Base-by-base conservation (phyloP, 1,140 invertebrate species). In the Diploscapter pachys region DNA sequence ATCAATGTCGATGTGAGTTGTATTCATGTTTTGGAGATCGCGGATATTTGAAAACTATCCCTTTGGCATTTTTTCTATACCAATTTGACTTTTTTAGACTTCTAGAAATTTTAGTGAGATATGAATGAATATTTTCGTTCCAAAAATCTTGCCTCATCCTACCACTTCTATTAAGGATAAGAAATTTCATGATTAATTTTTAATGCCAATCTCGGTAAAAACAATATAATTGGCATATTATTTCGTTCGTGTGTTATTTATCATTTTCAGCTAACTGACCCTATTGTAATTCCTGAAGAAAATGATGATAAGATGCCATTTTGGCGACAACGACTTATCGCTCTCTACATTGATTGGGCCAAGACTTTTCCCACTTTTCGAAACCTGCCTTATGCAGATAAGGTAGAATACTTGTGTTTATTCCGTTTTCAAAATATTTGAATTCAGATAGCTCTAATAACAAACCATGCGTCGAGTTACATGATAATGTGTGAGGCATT, bases 401-500 rank as follows among this genome's bases (percentile, higher is more conserved):
- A 85, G 67, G 81, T 82, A 65, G 67, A 53, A 50, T 75, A 11
- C n/a, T 3, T 72, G 11, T 4, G 6, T 6, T 5, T 54, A 70
- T 72, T 31, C 31, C 73, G 13, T 66, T 3, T 63, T 57, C 5
- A 50, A 2, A 11, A 13, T 70, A 11, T 82, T 31, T 31, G 31
- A 31, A 31, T 31, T 63, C 61, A 80, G 82, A 75, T 84, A 64
- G 83, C 83, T 11, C 74, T 85, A 67, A 86, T 85, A 31, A 85
- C 79, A 11, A 85, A 85, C 72, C 83, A 85, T 69, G 83, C 83
- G 0, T 80, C 73, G 11, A 81, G 79, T n/a, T 85, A 82, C 71
- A 83, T 85, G 82, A 85, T 85, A 6, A 85, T 85, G 84, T 85
- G 84, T 73, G 83, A 85, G 76, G 83, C 84, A 52, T 85, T 85